Conservation (phyloP, 1,140 invertebrate species). For the Brachionus koreanus region DNA sequence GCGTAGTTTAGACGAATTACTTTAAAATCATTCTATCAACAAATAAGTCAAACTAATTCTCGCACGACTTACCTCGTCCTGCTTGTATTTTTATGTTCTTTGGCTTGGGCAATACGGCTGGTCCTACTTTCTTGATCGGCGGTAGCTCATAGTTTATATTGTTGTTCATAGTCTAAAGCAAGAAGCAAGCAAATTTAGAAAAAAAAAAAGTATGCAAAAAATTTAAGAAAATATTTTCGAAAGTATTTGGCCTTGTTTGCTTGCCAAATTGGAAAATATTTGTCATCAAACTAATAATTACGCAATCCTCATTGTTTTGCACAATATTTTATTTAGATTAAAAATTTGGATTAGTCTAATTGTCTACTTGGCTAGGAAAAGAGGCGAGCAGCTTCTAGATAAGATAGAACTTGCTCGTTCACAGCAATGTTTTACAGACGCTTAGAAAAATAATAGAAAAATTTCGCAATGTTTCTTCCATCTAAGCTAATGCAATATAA, state of each 20-base stretch:
- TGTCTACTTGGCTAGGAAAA: neutral
- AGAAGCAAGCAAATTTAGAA: neutral
- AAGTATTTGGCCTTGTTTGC: neutral
- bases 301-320: neutral
- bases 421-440: neutral
- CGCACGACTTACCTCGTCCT: slow-evolving; percentile 24
- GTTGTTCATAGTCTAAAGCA: slow-evolving; percentile 34
- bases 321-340: neutral
- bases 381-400: neutral
- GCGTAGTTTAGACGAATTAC: slow-evolving; percentile 38
- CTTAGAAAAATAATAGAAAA: neutral
- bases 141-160: slow-evolving; percentile 40
- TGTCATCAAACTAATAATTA: neutral
- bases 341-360: neutral
- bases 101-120: slow-evolving; percentile 36
- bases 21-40: slow-evolving; percentile 9
- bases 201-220: neutral
- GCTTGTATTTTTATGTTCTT: slow-evolving; percentile 44
- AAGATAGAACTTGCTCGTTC: neutral
- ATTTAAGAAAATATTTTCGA: neutral
- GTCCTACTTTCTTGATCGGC: slow-evolving; percentile 35
- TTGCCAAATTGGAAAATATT: neutral
- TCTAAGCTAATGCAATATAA: neutral
- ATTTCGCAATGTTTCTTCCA: neutral
- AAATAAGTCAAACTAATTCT: slow-evolving; percentile 6